Conservation (phyloP, 2,113 vertebrate species). For the Pongo pygmaeus region DNA sequence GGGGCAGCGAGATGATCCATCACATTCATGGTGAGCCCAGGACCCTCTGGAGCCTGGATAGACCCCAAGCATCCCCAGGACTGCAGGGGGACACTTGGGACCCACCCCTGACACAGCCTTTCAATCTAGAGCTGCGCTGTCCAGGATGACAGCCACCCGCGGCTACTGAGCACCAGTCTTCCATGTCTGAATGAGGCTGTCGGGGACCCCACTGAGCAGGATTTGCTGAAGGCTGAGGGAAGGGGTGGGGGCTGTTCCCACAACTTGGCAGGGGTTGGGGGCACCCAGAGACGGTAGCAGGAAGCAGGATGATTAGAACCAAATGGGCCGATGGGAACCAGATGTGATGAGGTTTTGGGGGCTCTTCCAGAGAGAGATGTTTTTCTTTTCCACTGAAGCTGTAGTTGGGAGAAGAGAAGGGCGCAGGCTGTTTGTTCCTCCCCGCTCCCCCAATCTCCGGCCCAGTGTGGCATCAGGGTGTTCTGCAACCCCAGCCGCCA, state of each 20-base stretch:
- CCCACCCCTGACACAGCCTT: no score
- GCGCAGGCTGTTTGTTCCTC: not conserved
- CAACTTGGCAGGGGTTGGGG: constrained; percentile 19
- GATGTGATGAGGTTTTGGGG: constrained; percentile 75
- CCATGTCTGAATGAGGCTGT: not conserved
- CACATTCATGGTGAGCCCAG: not conserved
- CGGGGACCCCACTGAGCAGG: not conserved
- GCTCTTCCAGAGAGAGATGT: constrained; percentile 58
- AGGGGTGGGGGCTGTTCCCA: not conserved
- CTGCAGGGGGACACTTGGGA: no score
- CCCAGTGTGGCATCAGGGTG: not conserved
- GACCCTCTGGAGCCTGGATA: no score
- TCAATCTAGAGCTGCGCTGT: no score
- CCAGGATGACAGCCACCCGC: no score
- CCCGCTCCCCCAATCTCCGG: not conserved
- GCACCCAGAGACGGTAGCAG: constrained; percentile 85
- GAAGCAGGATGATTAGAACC: constrained; percentile 85
- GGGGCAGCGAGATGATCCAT: not conserved
- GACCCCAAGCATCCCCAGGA: no score
- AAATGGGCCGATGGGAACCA: constrained; percentile 82
- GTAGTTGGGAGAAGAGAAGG: not conserved
- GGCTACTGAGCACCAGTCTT: no score
- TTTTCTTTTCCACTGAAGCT: constrained; percentile 69
- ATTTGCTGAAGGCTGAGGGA: not conserved
- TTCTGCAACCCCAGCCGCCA: not conserved